Base-by-base conservation (phyloP, 1,140 invertebrate species). In the Rhagoletis pomonella region DNA sequence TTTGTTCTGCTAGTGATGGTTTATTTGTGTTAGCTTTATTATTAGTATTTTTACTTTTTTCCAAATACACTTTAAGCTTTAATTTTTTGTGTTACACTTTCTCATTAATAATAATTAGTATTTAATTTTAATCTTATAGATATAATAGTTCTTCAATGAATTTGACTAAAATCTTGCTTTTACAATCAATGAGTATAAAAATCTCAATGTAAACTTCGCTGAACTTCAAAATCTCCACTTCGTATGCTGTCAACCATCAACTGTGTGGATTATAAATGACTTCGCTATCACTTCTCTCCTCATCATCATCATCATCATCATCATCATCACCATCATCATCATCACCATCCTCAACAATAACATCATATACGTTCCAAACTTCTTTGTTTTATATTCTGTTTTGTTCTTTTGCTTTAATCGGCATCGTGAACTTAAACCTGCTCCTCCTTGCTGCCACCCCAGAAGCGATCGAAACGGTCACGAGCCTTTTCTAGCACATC, bases 391-490 rank as follows among this genome's bases (percentile, higher is more conserved):
- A 67, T 67, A 17, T 19, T 81, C 55, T n/a, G 44, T 19, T n/a
- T n/a, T n/a, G n/a, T 81, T 58, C 50, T 42, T 14, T 55, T 9
- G 14, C 73, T 50, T 81, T n/a, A n/a, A 6, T 29, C 29, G n/a
- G n/a, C n/a, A n/a, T n/a, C 64, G 19, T 67, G 2, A 81, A 81
- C 62, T 89, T 93, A 93, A 87, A 92, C 92, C 89, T 89, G 91
- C 87, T 91, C 92, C 88, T 93, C 93, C 88, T 92, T 93, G 88
- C 84, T 91, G 86, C 94, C 94, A 84, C 96, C 96, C 97, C 97
- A 98, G 93, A 98, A 98, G 90, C 97, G 96, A 93, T 98, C 96
- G 90, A 97, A 97, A 87, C 97, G 95, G 92, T 96, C 96, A 87
- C 96, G 95, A 88, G 97, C 97, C 90, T 96, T 96, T 90, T 98